These are phyloP conservation scores for Platycercus adscitus DNA, from an alignment of 2,113 vertebrate species.

Conservation along the genomic window DNA sequence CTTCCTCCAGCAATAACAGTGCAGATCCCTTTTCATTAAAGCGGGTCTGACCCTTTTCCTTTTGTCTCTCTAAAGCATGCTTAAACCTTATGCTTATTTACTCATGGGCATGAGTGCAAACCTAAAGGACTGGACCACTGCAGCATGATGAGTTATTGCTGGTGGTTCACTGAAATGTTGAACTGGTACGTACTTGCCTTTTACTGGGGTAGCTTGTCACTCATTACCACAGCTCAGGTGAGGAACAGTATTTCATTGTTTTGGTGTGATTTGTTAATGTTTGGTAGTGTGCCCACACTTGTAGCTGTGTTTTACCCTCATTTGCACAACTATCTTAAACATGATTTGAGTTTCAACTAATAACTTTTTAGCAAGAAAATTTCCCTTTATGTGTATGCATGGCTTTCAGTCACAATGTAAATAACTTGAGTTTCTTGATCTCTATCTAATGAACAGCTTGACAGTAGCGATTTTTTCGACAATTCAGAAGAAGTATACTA, in stretches of 20 bases:
- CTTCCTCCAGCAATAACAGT: not conserved
- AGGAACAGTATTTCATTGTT: not conserved
- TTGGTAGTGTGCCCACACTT: not conserved
- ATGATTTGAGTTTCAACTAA: constrained; percentile 53
- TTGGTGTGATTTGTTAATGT: not conserved
- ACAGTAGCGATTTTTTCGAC: constrained; percentile 96
- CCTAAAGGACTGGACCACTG: not conserved
- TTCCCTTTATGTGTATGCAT: constrained; percentile 68
- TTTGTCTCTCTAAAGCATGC: not conserved
- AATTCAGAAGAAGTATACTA: constrained; percentile 98
- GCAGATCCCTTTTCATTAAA: constrained; percentile 3
- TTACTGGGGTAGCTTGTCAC: not conserved
- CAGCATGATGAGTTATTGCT: not conserved
- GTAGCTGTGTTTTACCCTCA: not conserved
- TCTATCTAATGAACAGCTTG: constrained; percentile 92
- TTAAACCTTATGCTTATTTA: not conserved
- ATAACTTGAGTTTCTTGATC: constrained; percentile 93
- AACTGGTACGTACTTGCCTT: not conserved
- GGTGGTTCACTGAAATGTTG: not conserved
- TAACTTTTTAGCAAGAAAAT: constrained; percentile 41
- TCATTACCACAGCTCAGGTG: not conserved
- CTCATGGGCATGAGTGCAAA: not conserved
- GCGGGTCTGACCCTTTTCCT: not conserved
- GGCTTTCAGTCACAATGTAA: constrained; percentile 76
- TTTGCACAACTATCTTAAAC: not conserved